Base-by-base conservation (phyloP, 2,888 invertebrate species). In the Diadegma fenestrale region DNA sequence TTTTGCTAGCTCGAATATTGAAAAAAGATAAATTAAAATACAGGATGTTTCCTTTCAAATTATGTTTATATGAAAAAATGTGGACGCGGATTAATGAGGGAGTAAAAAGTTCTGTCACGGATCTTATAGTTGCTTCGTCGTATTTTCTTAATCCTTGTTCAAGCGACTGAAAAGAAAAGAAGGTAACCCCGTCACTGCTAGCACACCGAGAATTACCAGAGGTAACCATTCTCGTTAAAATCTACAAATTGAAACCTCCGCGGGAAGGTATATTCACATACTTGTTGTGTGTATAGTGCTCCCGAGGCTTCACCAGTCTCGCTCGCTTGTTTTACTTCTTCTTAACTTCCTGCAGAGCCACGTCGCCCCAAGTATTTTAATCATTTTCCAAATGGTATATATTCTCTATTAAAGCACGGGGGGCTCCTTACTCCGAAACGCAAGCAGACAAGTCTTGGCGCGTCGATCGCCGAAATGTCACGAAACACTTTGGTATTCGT, bases 171-270 rank as follows among this genome's bases (percentile, higher is more conserved):
- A 77, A 68, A 54, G 2, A 77, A 77, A 68, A 54, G 54, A 19
- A 68, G 41, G 43, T n/a, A 41, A 41, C 12, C 22, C 54, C 10
- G 41, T 54, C 37, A 19, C 30, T 66, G 54, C 41, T 68, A 54
- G n/a, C 26, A 17, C 10, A 43, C 12, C n/a, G 30, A 51, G 58
- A 58, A 45, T 14, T 45, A 58, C 69, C n/a, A n/a, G 48, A 37
- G 58, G 43, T 33, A 68, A 66, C 73, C 61, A 69, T 84, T 54
- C 66, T 51, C 26, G 66, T 54, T 66, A 37, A 14, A 68, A 3
- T 41, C 48, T 22, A 71, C 54, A 72, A 66, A 84, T 84, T 64
- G 84, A 80, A 54, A 80, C 45, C 45, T 69, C 76, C 19, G 30
- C 63, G 79, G 54, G 12, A 54, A 30, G 8, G 63, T 51, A 80